Conservation (phyloP, 92 coral and sea anemone genomes). For the Bergia sp. region DNA sequence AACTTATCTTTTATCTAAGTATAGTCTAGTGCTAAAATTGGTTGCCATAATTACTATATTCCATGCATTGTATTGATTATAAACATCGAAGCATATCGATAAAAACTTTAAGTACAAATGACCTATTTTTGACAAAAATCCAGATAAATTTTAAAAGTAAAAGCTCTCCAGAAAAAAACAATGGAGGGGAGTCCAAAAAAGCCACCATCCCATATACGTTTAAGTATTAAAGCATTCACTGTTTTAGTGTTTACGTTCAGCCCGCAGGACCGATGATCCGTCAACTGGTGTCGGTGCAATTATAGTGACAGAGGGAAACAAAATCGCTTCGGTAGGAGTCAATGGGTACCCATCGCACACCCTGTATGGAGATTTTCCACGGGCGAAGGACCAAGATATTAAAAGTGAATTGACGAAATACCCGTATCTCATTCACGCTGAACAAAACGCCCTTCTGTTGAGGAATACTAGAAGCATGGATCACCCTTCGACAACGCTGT, state of each 20-base stretch:
- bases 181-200: too few species aligned
- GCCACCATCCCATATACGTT: too few species aligned
- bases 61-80: too few species aligned
- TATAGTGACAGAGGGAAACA: neutral
- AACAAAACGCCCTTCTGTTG: neutral
- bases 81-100: too few species aligned
- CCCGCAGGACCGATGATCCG: slow-evolving; percentile 11
- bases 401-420: slow-evolving; percentile 4
- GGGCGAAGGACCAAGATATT: neutral
- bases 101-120: too few species aligned
- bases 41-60: too few species aligned
- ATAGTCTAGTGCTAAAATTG: too few species aligned
- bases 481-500: neutral
- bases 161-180: too few species aligned
- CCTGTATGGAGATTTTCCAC: slow-evolving; percentile 4
- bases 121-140: too few species aligned
- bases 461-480: neutral
- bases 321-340: neutral
- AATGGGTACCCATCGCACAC: slow-evolving; percentile 10
- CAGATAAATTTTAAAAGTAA: too few species aligned
- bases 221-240: too few species aligned
- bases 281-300: slow-evolving; percentile 3
- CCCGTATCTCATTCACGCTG: slow-evolving; percentile 7
- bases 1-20: too few species aligned
- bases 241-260: neutral